Percentiles rank a stretch among this genome's conserved stretches.
Conservation (phyloP, 2,888 invertebrate genomes). For the Salpingus planirostris region DNA sequence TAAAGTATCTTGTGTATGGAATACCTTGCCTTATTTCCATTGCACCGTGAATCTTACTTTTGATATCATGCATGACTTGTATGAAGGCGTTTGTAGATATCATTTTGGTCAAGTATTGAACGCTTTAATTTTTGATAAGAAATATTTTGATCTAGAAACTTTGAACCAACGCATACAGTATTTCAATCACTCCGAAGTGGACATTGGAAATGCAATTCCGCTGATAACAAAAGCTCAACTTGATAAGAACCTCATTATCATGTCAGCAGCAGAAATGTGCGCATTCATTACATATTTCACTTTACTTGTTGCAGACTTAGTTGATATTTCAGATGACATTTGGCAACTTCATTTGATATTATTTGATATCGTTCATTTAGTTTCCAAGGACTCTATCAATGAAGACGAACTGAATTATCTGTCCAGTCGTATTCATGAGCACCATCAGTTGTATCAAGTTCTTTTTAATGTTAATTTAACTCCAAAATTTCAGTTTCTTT, state of each 20-base stretch:
- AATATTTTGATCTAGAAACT: not conserved
- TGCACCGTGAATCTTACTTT: not conserved
- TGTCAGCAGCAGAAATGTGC: not conserved
- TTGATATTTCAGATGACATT: not conserved
- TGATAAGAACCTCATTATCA: not conserved
- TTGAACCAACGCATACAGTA: not conserved
- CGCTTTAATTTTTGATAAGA: not conserved
- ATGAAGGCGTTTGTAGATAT: constrained; percentile 1
- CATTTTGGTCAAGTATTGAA: not conserved
- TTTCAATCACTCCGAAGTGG: not conserved
- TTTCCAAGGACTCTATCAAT: not conserved
- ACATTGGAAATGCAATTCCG: constrained; percentile 1
- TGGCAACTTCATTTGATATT: not conserved
- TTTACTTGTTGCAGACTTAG: not conserved
- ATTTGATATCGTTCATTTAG: not conserved
- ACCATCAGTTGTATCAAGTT: not conserved
- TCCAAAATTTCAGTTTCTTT: constrained; percentile 1
- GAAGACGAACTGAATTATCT: not conserved
- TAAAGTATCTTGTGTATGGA: not conserved
- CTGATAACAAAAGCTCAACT: not conserved
- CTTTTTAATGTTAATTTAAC: not conserved
- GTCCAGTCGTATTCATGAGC: not conserved
- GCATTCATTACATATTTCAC: not conserved
- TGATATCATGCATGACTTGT: constrained; percentile 1
- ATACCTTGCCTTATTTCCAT: not conserved